Evolutionary conservation across 2,113 vertebrate genomes (phyloP), one percentile per base, ranked within the genome.

Genomic region (Burhinus bistriatus): DNA sequence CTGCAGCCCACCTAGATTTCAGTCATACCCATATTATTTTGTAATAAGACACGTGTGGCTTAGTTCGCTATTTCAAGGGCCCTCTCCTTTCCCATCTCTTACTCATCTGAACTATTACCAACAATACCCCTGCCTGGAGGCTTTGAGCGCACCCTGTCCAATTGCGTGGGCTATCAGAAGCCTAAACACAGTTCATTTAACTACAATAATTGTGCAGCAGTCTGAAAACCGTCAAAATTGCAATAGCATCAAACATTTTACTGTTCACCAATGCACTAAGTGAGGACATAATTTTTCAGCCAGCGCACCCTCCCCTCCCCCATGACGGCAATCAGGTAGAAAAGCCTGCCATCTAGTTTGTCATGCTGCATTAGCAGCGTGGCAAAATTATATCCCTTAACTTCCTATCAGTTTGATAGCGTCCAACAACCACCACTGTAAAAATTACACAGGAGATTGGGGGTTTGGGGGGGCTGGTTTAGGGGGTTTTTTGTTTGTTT

Each of bases 351-450:
- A 75, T 86, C 86, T 62, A 70, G 64, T 42, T 45, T 19, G 27
- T 16, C 8, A 2, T 2, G 8, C 49, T 36, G 83, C 54, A 44
- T 13, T 34, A 69, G 45, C 83, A 83, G 49, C 0, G 0, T 3
- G 42, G 47, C 58, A 83, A 49, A 78, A 27, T 4, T 3, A 30
- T 1, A 44, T 4, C 36, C 51, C 58, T n/a, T 7, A 47, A 15
- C 30, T 21, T 25, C 15, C 0, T 0, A 34, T 8, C 12, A 2
- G 36, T 44, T 21, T 29, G 21, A 34, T 2, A 45, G n/a, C 1
- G 9, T 22, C 58, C 75, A 78, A 40, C 18, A 51, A 51, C 17
- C 13, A 34, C 2, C n/a, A 12, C 8, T 21, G n/a, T 9, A 11
- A 68, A 68, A 80, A 62, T 11, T 23, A 34, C 3, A 2, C 9